Evolutionary conservation across 2,888 invertebrate species (phyloP).

Genomic region (Halictus quadricinctus): DNA sequence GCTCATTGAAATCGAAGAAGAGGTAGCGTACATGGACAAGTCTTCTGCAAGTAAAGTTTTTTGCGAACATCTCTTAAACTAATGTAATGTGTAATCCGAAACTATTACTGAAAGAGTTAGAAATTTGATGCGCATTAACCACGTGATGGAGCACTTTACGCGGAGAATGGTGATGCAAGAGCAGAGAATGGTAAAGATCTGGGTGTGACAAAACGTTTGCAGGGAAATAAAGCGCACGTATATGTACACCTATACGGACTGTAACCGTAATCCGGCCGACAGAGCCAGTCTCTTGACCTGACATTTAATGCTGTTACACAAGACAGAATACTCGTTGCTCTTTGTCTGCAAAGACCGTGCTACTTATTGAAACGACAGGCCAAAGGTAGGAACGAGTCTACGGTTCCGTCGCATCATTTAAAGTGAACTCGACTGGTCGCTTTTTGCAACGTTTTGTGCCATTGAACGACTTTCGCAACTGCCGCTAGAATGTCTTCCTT

Average conservation of each 20-base stretch:
- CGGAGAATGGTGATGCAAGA: constrained; percentile 5
- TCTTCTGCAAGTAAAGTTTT: too few species aligned
- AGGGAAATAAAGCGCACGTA: constrained; percentile 38
- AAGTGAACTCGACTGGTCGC: not conserved
- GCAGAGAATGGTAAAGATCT: constrained; percentile 41
- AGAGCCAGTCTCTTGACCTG: constrained; percentile 75
- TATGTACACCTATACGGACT: constrained; percentile 11
- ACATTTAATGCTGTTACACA: constrained; percentile 71
- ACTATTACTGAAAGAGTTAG: not conserved
- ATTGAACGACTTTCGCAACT: not conserved
- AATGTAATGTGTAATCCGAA: not conserved
- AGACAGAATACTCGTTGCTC: constrained; percentile 68
- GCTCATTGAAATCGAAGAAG: too few species aligned
- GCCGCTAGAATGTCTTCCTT: not conserved
- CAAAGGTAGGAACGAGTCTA: constrained; percentile 24
- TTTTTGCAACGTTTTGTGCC: not conserved
- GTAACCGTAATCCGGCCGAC: constrained; percentile 50
- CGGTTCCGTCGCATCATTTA: constrained; percentile 15
- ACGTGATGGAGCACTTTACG: not conserved
- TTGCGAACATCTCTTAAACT: too few species aligned
- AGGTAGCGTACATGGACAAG: too few species aligned
- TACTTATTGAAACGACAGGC: constrained; percentile 59
- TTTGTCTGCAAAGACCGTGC: constrained; percentile 63
- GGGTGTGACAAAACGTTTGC: constrained; percentile 45
- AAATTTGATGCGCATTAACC: not conserved